These are phyloP conservation scores for Micromys minutus DNA, from an alignment of 2,113 vertebrate genomes.

Conservation along the genomic window DNA sequence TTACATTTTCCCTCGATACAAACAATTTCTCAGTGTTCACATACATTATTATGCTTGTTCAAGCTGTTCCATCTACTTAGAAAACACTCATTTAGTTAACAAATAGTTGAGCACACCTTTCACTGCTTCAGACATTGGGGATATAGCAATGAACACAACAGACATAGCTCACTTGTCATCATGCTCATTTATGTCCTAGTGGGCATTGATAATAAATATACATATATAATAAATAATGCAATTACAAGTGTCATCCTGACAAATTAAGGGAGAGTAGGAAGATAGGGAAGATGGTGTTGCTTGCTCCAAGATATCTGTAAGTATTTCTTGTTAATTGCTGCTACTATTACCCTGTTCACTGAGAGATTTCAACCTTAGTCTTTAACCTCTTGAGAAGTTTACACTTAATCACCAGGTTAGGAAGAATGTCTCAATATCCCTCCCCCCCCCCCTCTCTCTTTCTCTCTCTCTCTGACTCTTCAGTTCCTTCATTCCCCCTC, in stretches of 20 bases:
- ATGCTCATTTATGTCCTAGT: not conserved
- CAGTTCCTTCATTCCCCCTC: not conserved
- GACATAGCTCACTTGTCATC: slow-evolving; percentile 11
- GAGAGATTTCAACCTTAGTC: not conserved
- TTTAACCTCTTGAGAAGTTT: not conserved
- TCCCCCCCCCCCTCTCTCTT: no score
- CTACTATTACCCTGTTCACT: not conserved
- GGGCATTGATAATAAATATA: not conserved
- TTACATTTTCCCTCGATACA: not conserved
- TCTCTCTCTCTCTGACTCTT: not conserved
- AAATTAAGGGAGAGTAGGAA: slow-evolving; percentile 3
- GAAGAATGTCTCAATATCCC: not conserved
- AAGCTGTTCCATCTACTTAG: not conserved
- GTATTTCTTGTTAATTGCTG: not conserved
- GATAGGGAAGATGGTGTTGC: not conserved
- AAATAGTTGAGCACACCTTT: slow-evolving; percentile 7
- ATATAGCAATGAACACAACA: not conserved
- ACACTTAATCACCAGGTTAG: not conserved
- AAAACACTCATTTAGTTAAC: slow-evolving; percentile 8
- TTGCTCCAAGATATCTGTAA: slow-evolving; percentile 36
- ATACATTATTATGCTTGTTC: not conserved
- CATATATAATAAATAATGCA: slow-evolving; percentile 50
- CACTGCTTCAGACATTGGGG: not conserved
- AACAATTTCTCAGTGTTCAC: not conserved
- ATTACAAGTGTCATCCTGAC: not conserved